phyloP scores from a whole-genome alignment of 2,113 vertebrate species.

The Isurus oxyrinchus region DNA sequence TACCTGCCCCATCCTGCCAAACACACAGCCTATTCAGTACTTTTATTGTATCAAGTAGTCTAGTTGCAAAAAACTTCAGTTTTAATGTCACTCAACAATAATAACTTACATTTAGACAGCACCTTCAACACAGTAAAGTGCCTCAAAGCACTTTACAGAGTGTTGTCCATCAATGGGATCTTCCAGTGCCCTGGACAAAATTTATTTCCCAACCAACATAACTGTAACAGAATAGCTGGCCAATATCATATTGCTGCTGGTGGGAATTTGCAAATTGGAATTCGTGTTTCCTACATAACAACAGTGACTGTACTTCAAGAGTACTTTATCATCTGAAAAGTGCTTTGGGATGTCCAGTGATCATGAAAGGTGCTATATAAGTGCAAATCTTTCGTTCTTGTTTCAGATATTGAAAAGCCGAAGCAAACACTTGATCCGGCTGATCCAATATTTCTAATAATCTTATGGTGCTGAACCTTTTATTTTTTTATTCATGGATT shows the following conservation, averaged over 20 bases:
- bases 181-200: not conserved
- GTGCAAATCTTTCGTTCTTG: not conserved
- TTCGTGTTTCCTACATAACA: too few relatives aligned
- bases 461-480: too few relatives aligned
- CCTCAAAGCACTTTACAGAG: not conserved
- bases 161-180: not conserved
- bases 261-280: not conserved
- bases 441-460: too few relatives aligned
- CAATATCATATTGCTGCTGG: not conserved
- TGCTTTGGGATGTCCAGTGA: too few relatives aligned
- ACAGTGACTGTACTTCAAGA: too few relatives aligned
- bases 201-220: not conserved
- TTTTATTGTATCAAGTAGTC: conserved; percentile 1
- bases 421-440: too few relatives aligned
- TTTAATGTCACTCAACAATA: not conserved
- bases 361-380: too few relatives aligned
- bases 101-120: not conserved
- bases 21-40: not conserved
- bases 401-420: too few relatives aligned
- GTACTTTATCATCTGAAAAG: too few relatives aligned
- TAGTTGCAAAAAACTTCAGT: not conserved
- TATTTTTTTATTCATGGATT: too few relatives aligned
- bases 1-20: too few relatives aligned
- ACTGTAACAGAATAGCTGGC: not conserved
- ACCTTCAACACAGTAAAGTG: not conserved